Evolutionary conservation across 1,140 invertebrate genomes (phyloP), one percentile per base, ranked within the genome.

Genomic region (Chrysoperla carnea): DNA sequence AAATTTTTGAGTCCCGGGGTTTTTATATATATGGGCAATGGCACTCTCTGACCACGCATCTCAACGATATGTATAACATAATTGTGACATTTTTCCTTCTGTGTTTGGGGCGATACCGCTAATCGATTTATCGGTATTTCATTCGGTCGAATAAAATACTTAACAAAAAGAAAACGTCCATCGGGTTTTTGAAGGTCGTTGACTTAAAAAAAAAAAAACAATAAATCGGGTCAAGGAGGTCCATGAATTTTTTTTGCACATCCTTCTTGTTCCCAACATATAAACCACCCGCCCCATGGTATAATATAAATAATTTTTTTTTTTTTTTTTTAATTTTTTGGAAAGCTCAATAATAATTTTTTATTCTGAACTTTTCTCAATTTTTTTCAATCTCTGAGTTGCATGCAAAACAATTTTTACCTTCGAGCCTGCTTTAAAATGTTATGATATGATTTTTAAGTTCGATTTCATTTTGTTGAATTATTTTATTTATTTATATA

Each of bases 61-160:
- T 43, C 53, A 52, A 46, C 40, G 41, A 59, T 56, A 59, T 59
- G 17, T 23, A 23, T 23, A 23, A 23, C 17, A 23, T 23, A 23
- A 23, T 23, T 73, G 72, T 75, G 73, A 73, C 73, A 74, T 73
- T 75, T 74, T 75, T 75, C 68, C 66, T 67, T 67, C 66, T 75
- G 73, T 75, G 73, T 70, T 72, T 74, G 72, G 71, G 72, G 71
- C 69, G 66, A 72, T 68, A 33, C 31, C 31, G 31, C 31, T 23
- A 23, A 3, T 23, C 17, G 17, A 23, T 23, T 23, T 23, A 5
- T 5, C 17, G 17, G 17, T 23, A 23, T 23, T 63, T 62, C 51
- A 49, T 60, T 51, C 58, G 48, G 46, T 41, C 38, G 50, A 49
- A 42, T 53, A 56, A 43, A 36, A 37, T 29, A 39, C 11, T 9